Base-by-base conservation (phyloP, 1,140 invertebrate species). In the Chironomus striatipennis region DNA sequence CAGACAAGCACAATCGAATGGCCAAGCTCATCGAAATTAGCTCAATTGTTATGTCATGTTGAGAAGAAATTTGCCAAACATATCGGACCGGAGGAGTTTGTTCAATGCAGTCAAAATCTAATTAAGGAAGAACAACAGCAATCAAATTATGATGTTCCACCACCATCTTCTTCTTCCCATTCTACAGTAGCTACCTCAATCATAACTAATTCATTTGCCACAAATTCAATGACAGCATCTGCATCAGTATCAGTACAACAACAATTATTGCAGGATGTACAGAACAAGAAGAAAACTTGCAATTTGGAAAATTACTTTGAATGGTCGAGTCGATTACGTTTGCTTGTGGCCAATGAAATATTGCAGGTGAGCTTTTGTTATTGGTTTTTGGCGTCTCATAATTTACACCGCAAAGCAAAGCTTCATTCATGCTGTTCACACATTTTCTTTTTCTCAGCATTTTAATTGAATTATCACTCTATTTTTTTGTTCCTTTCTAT, bases 321-420 rank as follows among this genome's bases (percentile, higher is more conserved):
- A 74, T 82, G 81, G 81, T 81, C 81, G 76, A 78, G 80, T 78
- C 80, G 81, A 80, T 75, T 81, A 47, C 79, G 81, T 73, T 76
- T 81, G 64, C 80, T 82, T 77, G 81, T 81, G 73, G 80, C 80
- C 78, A 82, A 82, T 75, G 80, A 81, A 76, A 82, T 82, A 77
- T 77, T 82, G 76, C 79, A 80, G 79, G 81, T 82, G 75, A 80
- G 77, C 57, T n/a, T n/a, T 15, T 15, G 7, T 15, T 73, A 21
- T 43, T 42, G 7, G 4, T 73, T 47, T 24, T 34, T 10, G 65
- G 8, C 5, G 42, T 74, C 21, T 17, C 73, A 47, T 42, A 42
- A 34, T 7, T 34, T 15, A 21, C 21, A 73, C 42, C 20, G 34
- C 24, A 34, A 34, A 34, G n/a, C 24, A 34, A 1, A 2, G 5